These are phyloP conservation scores for Chionodraco myersi DNA, from an alignment of 2,113 vertebrate species.

Conservation along the genomic window DNA sequence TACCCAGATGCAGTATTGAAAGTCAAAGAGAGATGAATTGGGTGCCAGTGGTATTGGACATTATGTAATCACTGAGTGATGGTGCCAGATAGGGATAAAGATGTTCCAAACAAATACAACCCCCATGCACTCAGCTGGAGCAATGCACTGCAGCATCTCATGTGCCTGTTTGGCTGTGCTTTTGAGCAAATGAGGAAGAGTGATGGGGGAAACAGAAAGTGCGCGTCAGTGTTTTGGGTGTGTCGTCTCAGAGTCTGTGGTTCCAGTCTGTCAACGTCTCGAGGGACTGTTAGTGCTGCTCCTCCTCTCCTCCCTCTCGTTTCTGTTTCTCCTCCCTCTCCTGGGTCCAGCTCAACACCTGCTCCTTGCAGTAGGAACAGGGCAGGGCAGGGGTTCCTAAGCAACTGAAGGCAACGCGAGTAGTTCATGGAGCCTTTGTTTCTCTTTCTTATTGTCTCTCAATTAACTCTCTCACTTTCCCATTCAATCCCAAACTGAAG, in stretches of 20 bases:
- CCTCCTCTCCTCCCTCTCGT: slow-evolving; percentile 46
- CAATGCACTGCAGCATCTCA: slow-evolving; percentile 36
- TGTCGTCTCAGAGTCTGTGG: slow-evolving; percentile 70
- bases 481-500: neutral
- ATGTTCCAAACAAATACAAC: slow-evolving; percentile 76
- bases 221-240: slow-evolving; percentile 59
- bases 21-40: slow-evolving; percentile 61
- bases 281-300: slow-evolving; percentile 65
- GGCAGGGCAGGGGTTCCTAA: slow-evolving; percentile 69
- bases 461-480: neutral
- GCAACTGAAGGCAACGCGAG: slow-evolving; percentile 64
- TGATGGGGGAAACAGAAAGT: slow-evolving; percentile 7
- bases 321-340: slow-evolving; percentile 67
- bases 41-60: slow-evolving; percentile 49
- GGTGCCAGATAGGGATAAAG: slow-evolving; percentile 74
- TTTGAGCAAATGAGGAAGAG: slow-evolving; percentile 47
- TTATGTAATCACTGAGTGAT: slow-evolving; percentile 72
- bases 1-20: slow-evolving; percentile 50
- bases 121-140: slow-evolving; percentile 62
- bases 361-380: slow-evolving; percentile 71
- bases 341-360: slow-evolving; percentile 80
- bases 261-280: slow-evolving; percentile 76
- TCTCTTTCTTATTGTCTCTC: slow-evolving; percentile 19
- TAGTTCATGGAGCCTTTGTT: slow-evolving; percentile 39
- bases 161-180: slow-evolving; percentile 34